phyloP scores from a whole-genome alignment of 2,113 vertebrate genomes.

The Abramis brama region DNA sequence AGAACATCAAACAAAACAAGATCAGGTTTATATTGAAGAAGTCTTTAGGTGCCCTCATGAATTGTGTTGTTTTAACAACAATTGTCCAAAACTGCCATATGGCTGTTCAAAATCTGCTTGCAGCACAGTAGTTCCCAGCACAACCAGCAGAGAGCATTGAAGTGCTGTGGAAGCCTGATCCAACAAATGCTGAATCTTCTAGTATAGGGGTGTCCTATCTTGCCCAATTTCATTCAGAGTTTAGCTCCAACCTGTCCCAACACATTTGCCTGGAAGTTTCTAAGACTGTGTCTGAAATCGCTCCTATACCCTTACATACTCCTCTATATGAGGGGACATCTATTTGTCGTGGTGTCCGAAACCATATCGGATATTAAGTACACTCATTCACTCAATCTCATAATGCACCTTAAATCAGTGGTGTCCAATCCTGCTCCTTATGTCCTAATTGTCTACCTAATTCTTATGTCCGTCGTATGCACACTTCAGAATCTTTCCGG shows the following conservation, averaged over 20 bases:
- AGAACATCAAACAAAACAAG: not conserved
- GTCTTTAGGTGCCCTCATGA: not conserved
- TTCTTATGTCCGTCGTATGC: no score
- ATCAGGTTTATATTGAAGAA: not conserved
- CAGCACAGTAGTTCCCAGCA: not conserved
- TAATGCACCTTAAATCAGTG: no score
- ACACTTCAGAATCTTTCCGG: no score
- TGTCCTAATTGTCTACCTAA: no score
- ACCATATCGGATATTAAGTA: no score
- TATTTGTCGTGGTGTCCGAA: no score
- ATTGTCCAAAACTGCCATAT: not conserved
- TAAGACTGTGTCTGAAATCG: no score
- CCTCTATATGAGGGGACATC: no score
- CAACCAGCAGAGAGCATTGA: constrained; percentile 24
- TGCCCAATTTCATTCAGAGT: not conserved
- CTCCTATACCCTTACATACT: no score
- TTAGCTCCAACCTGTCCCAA: not conserved
- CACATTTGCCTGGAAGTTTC: no score
- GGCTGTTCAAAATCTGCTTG: not conserved
- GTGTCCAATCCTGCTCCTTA: no score
- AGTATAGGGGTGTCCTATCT: not conserved
- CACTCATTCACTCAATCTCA: no score
- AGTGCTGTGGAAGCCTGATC: not conserved
- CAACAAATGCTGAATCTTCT: not conserved
- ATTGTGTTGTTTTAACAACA: not conserved